Percentiles rank a stretch among this genome's conserved stretches.
phyloP scores from a whole-genome alignment of 2,113 vertebrate species.

The Chamaea fasciata region DNA sequence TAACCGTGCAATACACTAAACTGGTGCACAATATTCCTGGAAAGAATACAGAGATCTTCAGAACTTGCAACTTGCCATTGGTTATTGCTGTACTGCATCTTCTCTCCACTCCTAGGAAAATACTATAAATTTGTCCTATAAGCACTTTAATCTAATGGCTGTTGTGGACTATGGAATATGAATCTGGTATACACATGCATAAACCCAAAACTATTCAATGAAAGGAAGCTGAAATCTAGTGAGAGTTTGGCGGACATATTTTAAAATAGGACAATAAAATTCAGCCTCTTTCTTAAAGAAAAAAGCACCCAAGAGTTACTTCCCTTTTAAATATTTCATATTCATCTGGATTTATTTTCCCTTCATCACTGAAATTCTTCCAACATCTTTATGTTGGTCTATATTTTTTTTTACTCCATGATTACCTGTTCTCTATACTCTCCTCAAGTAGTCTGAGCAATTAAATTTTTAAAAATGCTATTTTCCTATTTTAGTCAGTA shows the following conservation, averaged over 20 bases:
- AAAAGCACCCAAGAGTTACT: rapidly evolving
- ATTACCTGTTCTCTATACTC: neutral
- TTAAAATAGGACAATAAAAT: neutral
- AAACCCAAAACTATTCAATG: neutral
- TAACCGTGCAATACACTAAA: neutral
- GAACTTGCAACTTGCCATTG: neutral
- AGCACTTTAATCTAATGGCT: neutral
- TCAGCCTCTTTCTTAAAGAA: neutral
- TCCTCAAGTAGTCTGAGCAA: neutral
- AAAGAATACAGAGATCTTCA: neutral
- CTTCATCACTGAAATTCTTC: neutral
- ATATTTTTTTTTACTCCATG: neutral
- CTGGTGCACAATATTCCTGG: too few relatives aligned
- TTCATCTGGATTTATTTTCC: neutral
- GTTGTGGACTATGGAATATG: neutral
- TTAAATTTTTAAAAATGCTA: neutral
- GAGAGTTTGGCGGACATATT: neutral
- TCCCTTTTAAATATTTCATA: neutral
- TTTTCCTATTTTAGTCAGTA: neutral
- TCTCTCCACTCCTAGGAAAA: neutral
- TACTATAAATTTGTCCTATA: neutral
- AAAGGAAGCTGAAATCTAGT: neutral
- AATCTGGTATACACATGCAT: neutral
- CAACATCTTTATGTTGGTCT: neutral
- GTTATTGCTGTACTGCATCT: neutral